Percentiles rank a stretch among this genome's conserved stretches.
Evolutionary conservation across 2,797 vertebrate genomes (phyloP).

Genomic region (Oryzias dopingdopingensis): DNA sequence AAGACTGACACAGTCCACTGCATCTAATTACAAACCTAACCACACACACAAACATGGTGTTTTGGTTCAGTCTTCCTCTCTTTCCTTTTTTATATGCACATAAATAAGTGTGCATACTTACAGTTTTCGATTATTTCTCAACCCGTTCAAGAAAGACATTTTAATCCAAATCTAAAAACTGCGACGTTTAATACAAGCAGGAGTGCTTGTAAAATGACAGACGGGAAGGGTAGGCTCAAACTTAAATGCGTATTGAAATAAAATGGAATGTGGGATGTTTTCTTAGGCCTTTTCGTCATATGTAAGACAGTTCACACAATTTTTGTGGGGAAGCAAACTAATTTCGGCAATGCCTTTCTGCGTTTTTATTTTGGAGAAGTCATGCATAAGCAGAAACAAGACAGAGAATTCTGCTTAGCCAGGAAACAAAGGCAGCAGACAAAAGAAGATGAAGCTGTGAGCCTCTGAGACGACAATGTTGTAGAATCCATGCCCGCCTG

Average conservation of each 20-base stretch:
- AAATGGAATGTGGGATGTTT: not conserved
- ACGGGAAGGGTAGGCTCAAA: slow-evolving; percentile 11
- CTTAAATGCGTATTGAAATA: slow-evolving; percentile 35
- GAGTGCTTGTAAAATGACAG: slow-evolving; percentile 7
- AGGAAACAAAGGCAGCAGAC: slow-evolving; percentile 70
- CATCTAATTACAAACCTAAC: slow-evolving; percentile 71
- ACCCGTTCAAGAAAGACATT: slow-evolving; percentile 5
- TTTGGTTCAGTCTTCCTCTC: slow-evolving; percentile 26
- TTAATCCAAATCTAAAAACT: slow-evolving; percentile 21
- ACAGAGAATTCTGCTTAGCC: slow-evolving; percentile 64
- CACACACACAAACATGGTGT: slow-evolving; percentile 48
- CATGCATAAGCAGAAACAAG: slow-evolving; percentile 43
- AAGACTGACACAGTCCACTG: slow-evolving; percentile 64
- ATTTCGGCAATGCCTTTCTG: slow-evolving; percentile 53
- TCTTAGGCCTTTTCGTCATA: slow-evolving; percentile 29
- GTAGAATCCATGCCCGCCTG: slow-evolving; percentile 37
- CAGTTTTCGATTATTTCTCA: slow-evolving; percentile 19
- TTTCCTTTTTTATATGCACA: slow-evolving; percentile 14
- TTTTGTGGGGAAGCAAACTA: slow-evolving; percentile 55
- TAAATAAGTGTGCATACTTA: slow-evolving; percentile 1
- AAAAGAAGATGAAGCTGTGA: slow-evolving; percentile 70
- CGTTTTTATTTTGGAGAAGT: slow-evolving; percentile 42
- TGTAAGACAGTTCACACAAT: slow-evolving; percentile 29
- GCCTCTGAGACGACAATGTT: slow-evolving; percentile 61
- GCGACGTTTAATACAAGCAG: slow-evolving; percentile 21